phyloP scores from a whole-genome alignment of 2,888 invertebrate genomes.

The Cataglyphis livida region DNA sequence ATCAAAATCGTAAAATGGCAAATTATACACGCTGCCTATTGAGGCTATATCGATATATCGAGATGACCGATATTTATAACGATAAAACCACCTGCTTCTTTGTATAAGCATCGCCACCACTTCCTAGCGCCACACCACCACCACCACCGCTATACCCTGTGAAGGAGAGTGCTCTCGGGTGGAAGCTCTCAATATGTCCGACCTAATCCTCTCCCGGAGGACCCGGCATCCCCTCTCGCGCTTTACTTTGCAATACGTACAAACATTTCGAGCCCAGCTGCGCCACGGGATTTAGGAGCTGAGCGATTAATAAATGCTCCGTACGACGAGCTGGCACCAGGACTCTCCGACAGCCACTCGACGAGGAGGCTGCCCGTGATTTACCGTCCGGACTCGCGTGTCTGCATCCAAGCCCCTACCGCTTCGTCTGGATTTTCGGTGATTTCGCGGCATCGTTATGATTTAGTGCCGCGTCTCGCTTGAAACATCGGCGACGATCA shows the following conservation, averaged over 20 bases:
- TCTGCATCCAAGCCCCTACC: constrained; percentile 70
- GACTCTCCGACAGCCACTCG: constrained; percentile 77
- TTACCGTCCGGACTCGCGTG: constrained; percentile 72
- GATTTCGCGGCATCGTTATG: constrained; percentile 75
- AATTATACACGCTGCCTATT: not conserved
- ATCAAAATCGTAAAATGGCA: not conserved
- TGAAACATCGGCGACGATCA: constrained; percentile 71
- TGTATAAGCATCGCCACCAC: constrained; percentile 58
- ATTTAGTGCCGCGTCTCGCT: constrained; percentile 67
- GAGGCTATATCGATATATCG: not conserved
- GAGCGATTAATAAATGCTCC: constrained; percentile 83
- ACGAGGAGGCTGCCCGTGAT: constrained; percentile 74
- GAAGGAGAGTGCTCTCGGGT: constrained; percentile 74
- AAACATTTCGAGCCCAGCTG: constrained; percentile 83
- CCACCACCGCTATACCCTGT: constrained; percentile 47
- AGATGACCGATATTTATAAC: constrained; percentile 49
- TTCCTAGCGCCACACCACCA: constrained; percentile 53
- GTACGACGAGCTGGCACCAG: constrained; percentile 73
- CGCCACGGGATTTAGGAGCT: constrained; percentile 83
- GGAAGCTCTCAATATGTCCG: constrained; percentile 82
- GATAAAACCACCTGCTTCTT: constrained; percentile 65
- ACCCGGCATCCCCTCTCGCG: constrained; percentile 67
- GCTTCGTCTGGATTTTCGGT: constrained; percentile 73
- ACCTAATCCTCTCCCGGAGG: constrained; percentile 82
- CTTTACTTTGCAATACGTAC: constrained; percentile 81